Conservation (phyloP, 2,888 invertebrate genomes). For the Drosophila tripunctata region DNA sequence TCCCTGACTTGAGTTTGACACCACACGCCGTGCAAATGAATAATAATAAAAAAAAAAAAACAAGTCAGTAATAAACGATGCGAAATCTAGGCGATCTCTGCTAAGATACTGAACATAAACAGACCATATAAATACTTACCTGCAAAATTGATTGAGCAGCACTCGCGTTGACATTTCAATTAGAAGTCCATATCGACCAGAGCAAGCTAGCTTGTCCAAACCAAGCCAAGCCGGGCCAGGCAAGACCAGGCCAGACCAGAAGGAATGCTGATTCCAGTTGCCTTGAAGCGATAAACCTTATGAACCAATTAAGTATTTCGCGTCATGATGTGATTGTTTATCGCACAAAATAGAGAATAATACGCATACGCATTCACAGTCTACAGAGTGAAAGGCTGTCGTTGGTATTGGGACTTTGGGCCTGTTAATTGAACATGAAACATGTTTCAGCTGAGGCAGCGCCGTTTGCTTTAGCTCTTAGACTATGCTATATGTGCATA, state of each 20-base stretch:
- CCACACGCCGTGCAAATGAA: constrained; percentile 61
- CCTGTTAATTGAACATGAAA: constrained; percentile 77
- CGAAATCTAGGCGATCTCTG: constrained; percentile 53
- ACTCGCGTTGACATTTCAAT: constrained; percentile 75
- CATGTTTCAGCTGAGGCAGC: constrained; percentile 55
- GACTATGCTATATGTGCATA: constrained; percentile 13
- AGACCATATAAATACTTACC: constrained; percentile 41
- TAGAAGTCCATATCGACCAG: constrained; percentile 56
- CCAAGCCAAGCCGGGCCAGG: constrained; percentile 8
- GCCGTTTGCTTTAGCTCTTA: constrained; percentile 17
- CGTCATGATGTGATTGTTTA: constrained; percentile 62
- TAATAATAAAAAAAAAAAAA: too few relatives aligned
- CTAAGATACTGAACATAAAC: constrained; percentile 43
- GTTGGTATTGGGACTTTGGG: constrained; percentile 46
- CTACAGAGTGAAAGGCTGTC: constrained; percentile 56
- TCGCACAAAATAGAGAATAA: constrained; percentile 47
- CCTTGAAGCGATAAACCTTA: constrained; percentile 54
- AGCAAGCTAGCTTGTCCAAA: not conserved
- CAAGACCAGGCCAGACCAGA: constrained; percentile 18
- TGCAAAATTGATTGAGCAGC: constrained; percentile 72
- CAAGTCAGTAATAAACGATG: constrained; percentile 40
- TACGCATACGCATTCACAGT: constrained; percentile 43
- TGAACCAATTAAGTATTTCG: constrained; percentile 61
- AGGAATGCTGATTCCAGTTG: constrained; percentile 57
- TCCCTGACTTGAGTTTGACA: constrained; percentile 72